Conservation (phyloP, 2,113 vertebrate species). For the Vanacampus margaritifer region DNA sequence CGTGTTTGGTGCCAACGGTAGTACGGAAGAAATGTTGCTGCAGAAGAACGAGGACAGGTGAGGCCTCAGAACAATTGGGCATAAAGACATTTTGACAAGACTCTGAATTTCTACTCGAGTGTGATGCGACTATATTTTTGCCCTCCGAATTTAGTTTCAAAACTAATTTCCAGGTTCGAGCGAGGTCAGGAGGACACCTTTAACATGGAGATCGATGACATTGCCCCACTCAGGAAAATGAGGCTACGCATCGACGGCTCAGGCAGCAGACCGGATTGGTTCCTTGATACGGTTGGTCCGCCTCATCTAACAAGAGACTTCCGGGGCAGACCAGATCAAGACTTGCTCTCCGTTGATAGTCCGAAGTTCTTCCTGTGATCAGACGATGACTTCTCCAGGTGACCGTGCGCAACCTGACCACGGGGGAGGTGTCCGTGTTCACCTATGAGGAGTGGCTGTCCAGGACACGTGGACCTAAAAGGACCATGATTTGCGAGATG, state of each 20-base stretch:
- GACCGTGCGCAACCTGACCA: slow-evolving; percentile 79
- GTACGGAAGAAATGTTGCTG: slow-evolving; percentile 86
- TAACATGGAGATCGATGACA: slow-evolving; percentile 89
- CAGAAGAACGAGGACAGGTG: slow-evolving; percentile 93
- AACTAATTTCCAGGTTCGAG: slow-evolving; percentile 80
- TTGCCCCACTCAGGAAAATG: slow-evolving; percentile 91
- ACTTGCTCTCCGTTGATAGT: not conserved
- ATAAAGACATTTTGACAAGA: too few relatives aligned
- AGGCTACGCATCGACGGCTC: slow-evolving; percentile 83
- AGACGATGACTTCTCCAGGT: slow-evolving; percentile 70
- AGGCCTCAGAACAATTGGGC: not conserved
- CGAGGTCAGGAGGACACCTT: slow-evolving; percentile 92
- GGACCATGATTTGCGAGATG: slow-evolving; percentile 83
- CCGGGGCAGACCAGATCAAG: not conserved
- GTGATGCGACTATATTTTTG: not conserved
- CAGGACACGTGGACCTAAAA: slow-evolving; percentile 76
- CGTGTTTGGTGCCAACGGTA: slow-evolving; percentile 88
- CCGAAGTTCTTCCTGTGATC: not conserved
- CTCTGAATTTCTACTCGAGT: too few relatives aligned
- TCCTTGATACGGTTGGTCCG: slow-evolving; percentile 68
- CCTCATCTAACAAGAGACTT: not conserved
- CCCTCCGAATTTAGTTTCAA: slow-evolving; percentile 10
- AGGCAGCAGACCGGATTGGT: slow-evolving; percentile 92
- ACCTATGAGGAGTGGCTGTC: slow-evolving; percentile 91
- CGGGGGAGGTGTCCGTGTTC: slow-evolving; percentile 83